phyloP scores from a whole-genome alignment of 2,797 vertebrate species.

The Molossus alvarezi region DNA sequence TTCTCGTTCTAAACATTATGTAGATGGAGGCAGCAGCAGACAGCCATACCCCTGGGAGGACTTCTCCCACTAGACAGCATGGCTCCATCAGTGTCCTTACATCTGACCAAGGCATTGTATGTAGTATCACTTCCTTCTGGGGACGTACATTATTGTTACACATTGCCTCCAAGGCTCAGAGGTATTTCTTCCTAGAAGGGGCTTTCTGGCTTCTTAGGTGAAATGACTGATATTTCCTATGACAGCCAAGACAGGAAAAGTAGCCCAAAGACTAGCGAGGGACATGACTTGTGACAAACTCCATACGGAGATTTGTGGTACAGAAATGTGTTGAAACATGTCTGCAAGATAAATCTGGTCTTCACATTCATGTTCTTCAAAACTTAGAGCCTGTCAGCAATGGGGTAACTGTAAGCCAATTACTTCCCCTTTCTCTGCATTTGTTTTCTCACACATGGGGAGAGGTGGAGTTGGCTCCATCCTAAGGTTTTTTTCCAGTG shows the following conservation, averaged over 20 bases:
- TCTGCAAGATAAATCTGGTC: neutral
- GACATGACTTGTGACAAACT: neutral
- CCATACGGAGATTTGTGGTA: neutral
- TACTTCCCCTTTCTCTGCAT: neutral
- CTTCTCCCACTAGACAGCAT: neutral
- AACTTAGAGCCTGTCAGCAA: neutral
- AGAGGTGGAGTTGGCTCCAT: neutral
- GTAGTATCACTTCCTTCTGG: neutral
- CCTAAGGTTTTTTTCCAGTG: neutral
- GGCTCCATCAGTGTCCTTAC: neutral
- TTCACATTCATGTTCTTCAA: slow-evolving; percentile 28
- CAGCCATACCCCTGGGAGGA: neutral
- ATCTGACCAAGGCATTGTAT: neutral
- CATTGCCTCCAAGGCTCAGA: neutral
- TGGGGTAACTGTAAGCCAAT: neutral
- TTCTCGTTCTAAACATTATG: slow-evolving; percentile 21
- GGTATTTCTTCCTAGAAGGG: slow-evolving; percentile 8
- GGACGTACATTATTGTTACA: neutral
- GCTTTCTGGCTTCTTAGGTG: neutral
- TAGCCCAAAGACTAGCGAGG: neutral
- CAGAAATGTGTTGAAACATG: neutral
- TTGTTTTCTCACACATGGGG: neutral
- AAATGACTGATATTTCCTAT: neutral
- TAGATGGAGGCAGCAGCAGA: neutral
- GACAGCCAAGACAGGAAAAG: neutral